Base-by-base conservation (phyloP, 1,140 invertebrate species). In the Cydia fagiglandana region DNA sequence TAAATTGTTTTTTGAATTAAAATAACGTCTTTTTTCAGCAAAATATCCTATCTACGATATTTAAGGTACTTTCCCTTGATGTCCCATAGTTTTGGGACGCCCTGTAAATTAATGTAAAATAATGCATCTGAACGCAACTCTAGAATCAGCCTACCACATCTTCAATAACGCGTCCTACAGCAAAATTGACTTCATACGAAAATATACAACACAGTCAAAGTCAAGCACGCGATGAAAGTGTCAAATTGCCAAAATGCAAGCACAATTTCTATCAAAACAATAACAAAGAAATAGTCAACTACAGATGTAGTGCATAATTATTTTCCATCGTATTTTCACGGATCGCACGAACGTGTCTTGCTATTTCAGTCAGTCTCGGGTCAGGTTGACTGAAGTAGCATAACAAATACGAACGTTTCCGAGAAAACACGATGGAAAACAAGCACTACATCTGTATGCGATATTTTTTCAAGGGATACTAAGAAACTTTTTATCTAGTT, bases 141-240 rank as follows among this genome's bases (percentile, higher is more conserved):
- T 61, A 61, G 20, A 61, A 61, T 61, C 20, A 61, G 56, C 56
- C 56, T 24, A 61, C 20, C 10, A 61, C 17, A 17, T 17, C 2
- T 61, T 20, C 17, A 61, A n/a, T 24, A 61, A 61, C 17, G 56
- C 20, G 12, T 70, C 24, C 38, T n/a, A 17, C 6, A 68, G 3
- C 7, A 17, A 17, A 41, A 70, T 70, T 70, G 66, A 70, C 66
- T 70, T 70, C n/a, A 70, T 38, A 70, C 4, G 4, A 70, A 68
- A 70, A 70, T 38, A 70, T 70, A 41, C 34, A 70, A 70, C 56
- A 61, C 20, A 70, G 15, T 34, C 64, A 66, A 70, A 17, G 34
- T 38, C 66, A 41, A 41, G 34, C 66, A 70, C 34, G 17, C 34
- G 20, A 70, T 70, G 56, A 61, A 24, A 61, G 66, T 70, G 66